These are phyloP conservation scores for Alectoris magna DNA, from an alignment of 2,797 vertebrate species.

Conservation along the genomic window DNA sequence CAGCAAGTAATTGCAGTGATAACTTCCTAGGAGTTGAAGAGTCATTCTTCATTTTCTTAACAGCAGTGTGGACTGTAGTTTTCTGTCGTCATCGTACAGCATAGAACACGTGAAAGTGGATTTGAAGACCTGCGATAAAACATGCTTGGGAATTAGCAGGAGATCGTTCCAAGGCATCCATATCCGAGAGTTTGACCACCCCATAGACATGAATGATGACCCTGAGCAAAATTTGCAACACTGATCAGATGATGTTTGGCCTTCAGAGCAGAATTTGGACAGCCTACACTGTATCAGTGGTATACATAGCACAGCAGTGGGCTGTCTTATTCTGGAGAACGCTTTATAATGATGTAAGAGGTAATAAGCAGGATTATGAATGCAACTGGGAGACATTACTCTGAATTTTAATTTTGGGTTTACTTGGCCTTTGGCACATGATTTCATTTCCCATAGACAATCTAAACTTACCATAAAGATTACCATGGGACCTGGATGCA, in stretches of 20 bases:
- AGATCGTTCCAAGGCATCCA: neutral
- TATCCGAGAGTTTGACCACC: neutral
- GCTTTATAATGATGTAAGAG: conserved; percentile 60
- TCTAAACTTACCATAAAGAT: conserved; percentile 36
- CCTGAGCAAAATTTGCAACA: neutral
- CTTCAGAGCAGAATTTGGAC: neutral
- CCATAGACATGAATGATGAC: neutral
- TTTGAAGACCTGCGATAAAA: neutral
- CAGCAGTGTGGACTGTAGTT: neutral
- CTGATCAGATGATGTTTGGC: conserved; percentile 24
- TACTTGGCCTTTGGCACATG: conserved; percentile 69
- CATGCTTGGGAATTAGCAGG: neutral
- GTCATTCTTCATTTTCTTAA: neutral
- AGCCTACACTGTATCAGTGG: neutral
- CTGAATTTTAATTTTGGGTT: conserved; percentile 68
- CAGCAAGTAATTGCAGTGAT: neutral
- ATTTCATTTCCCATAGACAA: conserved; percentile 69
- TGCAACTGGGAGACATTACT: conserved; percentile 66
- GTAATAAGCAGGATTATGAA: conserved; percentile 67
- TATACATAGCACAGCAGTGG: neutral
- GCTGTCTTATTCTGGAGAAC: conserved; percentile 26
- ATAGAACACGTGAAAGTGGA: neutral
- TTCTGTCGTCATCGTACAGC: neutral
- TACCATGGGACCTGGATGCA: conserved; percentile 60
- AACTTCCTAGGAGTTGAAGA: neutral